Percentiles rank a stretch among this genome's conserved stretches.
These are phyloP conservation scores for Drosophila paulistorum DNA, from an alignment of 1,140 invertebrate genomes.

Conservation along the genomic window DNA sequence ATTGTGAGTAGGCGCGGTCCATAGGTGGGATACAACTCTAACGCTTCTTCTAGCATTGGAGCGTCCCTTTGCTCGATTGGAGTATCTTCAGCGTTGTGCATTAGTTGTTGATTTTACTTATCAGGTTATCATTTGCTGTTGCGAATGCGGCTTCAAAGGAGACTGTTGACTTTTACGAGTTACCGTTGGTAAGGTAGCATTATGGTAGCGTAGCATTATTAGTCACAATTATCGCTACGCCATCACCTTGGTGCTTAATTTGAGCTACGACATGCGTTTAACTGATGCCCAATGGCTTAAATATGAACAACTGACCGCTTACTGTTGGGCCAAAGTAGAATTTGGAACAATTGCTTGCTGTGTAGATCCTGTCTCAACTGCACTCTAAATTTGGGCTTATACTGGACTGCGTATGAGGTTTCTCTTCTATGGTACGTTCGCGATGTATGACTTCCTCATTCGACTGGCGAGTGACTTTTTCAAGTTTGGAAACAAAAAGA, in stretches of 20 bases:
- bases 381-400: constrained; percentile 48
- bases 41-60: too few species aligned
- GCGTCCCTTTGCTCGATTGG: too few species aligned
- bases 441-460: too few species aligned
- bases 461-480: too few species aligned
- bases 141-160: constrained; percentile 48
- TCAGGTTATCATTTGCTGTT: constrained; percentile 21
- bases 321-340: constrained; percentile 91
- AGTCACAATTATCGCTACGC: constrained; percentile 77
- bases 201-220: constrained; percentile 43
- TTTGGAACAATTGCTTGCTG: constrained; percentile 90
- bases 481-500: too few species aligned
- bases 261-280: constrained; percentile 88
- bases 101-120: too few species aligned
- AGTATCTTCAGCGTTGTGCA: too few species aligned
- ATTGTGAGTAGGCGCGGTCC: too few species aligned
- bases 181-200: constrained; percentile 25
- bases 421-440: constrained; percentile 63
- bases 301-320: constrained; percentile 91
- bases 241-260: constrained; percentile 84
- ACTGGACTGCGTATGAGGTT: constrained; percentile 22
- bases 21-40: too few species aligned
- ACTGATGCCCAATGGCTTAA: constrained; percentile 89
- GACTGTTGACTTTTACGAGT: constrained; percentile 62
- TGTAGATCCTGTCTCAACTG: constrained; percentile 48